Evolutionary conservation across 2,888 invertebrate genomes (phyloP).

Genomic region (Caenorhabditis virilis): DNA sequence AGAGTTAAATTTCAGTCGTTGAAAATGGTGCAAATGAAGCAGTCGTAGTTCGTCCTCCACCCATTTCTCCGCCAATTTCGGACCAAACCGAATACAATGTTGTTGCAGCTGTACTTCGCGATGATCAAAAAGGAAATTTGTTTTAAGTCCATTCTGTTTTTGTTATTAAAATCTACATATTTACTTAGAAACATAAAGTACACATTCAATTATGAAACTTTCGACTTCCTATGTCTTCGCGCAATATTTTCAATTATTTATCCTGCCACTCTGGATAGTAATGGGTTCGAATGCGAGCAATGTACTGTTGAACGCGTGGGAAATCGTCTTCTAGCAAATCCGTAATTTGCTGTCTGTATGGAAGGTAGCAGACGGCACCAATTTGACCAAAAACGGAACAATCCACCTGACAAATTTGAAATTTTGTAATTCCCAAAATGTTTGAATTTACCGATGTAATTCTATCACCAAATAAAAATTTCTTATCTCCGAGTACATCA

Average conservation of each 20-base stretch:
- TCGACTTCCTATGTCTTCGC: neutral
- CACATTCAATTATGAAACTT: too few relatives aligned
- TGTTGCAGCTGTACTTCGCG: slow-evolving; percentile 27
- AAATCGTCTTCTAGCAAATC: slow-evolving; percentile 64
- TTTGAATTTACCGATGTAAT: slow-evolving; percentile 81
- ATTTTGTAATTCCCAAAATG: neutral
- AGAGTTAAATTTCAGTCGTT: slow-evolving; percentile 9
- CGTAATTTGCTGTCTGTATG: slow-evolving; percentile 58
- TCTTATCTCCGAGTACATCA: slow-evolving; percentile 87
- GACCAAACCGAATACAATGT: slow-evolving; percentile 41
- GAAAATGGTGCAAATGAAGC: slow-evolving; percentile 27
- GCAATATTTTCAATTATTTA: slow-evolving; percentile 5
- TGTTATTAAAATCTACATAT: too few relatives aligned
- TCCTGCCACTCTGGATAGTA: slow-evolving; percentile 63
- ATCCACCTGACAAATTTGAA: slow-evolving; percentile 48
- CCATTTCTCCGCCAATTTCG: slow-evolving; percentile 29
- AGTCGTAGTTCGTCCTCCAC: slow-evolving; percentile 10
- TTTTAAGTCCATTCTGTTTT: neutral
- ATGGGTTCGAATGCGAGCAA: slow-evolving; percentile 60
- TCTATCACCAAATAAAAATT: slow-evolving; percentile 93
- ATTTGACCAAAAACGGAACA: slow-evolving; percentile 64
- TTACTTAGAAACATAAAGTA: too few relatives aligned
- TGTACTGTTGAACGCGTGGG: slow-evolving; percentile 53
- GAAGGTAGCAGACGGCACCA: slow-evolving; percentile 56
- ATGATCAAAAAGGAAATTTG: slow-evolving; percentile 15